Conservation (phyloP, 2,113 vertebrate species). For the Helogale parvula region DNA sequence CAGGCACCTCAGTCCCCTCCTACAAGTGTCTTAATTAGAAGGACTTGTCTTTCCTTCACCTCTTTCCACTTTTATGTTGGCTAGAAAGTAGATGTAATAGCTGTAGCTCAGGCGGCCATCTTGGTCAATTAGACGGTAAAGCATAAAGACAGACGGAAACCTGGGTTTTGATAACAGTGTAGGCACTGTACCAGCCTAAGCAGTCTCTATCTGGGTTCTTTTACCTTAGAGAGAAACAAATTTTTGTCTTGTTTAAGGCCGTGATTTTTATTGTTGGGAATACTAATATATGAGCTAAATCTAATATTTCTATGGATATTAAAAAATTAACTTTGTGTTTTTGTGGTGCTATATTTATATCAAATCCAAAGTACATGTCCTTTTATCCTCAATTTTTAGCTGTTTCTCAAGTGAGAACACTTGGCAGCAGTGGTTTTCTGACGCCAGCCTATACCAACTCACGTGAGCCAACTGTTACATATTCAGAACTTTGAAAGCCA, state of each 20-base stretch:
- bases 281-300: background rate
- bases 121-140: background rate
- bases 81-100: background rate
- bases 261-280: background rate
- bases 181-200: background rate
- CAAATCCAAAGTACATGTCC: background rate
- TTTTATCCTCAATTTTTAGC: background rate
- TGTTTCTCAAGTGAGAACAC: background rate
- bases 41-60: background rate
- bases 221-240: background rate
- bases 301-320: background rate
- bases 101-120: background rate
- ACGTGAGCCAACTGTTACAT: background rate
- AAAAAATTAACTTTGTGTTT: slow-evolving; percentile 1
- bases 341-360: background rate
- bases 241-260: background rate
- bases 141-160: background rate
- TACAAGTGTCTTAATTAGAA: background rate
- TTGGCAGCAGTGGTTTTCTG: background rate
- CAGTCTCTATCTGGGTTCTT: background rate
- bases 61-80: background rate
- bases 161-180: background rate
- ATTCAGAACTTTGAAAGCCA: background rate
- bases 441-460: background rate
- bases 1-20: background rate